phyloP scores from a whole-genome alignment of 2,113 vertebrate species.

The Progne subis region DNA sequence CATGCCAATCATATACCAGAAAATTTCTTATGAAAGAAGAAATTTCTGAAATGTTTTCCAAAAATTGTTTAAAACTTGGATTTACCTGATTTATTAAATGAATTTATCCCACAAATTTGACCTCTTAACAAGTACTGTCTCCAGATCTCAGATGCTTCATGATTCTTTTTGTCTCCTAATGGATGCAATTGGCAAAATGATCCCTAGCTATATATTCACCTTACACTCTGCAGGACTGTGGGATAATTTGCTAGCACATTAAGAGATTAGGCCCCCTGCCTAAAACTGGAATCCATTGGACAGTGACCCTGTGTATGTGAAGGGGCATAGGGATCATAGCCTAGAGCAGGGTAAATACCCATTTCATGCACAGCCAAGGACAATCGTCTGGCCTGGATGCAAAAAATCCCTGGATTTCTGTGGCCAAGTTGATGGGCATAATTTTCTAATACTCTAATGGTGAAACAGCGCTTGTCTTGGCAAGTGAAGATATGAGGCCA shows the following conservation, averaged over 20 bases:
- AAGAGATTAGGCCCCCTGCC: not conserved
- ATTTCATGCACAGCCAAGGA: not conserved
- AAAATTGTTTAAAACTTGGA: not conserved
- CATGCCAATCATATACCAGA: not conserved
- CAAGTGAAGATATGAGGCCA: not conserved
- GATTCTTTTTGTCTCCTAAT: not conserved
- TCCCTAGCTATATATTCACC: not conserved
- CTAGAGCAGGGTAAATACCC: not conserved
- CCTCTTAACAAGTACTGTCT: not conserved
- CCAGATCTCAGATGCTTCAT: not conserved
- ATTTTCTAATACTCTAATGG: not conserved
- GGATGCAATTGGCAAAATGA: not conserved
- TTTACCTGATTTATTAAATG: not conserved
- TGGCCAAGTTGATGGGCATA: not conserved
- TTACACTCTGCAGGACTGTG: not conserved
- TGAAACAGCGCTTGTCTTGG: not conserved
- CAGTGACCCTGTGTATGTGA: not conserved
- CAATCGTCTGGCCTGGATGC: not conserved
- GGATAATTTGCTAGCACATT: not conserved
- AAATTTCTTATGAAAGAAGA: not conserved
- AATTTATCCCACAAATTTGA: not conserved
- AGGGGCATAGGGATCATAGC: not conserved
- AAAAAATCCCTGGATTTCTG: not conserved
- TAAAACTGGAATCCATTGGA: not conserved
- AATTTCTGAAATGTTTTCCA: not conserved